These are phyloP conservation scores for Caretta caretta DNA, from an alignment of 2,113 vertebrate species.

Conservation along the genomic window DNA sequence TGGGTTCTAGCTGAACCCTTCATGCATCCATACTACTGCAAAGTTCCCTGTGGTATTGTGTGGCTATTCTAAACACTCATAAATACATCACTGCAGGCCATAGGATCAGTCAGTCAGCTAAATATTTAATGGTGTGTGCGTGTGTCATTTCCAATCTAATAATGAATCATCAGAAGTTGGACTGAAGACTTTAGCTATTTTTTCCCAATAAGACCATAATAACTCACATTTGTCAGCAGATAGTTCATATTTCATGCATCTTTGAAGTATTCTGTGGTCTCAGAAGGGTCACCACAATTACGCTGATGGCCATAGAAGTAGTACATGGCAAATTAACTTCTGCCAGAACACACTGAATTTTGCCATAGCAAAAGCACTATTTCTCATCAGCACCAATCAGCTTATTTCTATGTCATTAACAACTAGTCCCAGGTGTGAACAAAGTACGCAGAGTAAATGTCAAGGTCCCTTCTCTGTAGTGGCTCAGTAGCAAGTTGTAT, in stretches of 20 bases:
- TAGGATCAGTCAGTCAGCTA: not conserved
- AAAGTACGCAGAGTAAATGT: not conserved
- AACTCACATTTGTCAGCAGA: not conserved
- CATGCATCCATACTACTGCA: not conserved
- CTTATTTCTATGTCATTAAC: not conserved
- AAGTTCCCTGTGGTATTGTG: not conserved
- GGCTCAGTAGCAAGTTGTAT: not conserved
- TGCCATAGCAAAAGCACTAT: not conserved
- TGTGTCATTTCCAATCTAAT: not conserved
- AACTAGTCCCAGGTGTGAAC: not conserved
- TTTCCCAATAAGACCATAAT: not conserved
- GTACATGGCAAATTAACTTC: not conserved
- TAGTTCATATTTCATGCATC: not conserved
- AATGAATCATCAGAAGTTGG: slow-evolving; percentile 7
- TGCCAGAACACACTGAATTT: not conserved
- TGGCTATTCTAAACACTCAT: not conserved
- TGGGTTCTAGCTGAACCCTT: not conserved
- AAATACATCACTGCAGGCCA: not conserved
- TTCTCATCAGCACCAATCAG: not conserved
- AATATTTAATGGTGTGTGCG: not conserved
- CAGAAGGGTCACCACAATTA: not conserved
- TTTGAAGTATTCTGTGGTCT: not conserved
- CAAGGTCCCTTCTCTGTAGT: fast-evolving
- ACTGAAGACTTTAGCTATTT: not conserved
- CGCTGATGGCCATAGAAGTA: fast-evolving